Base-by-base conservation (phyloP, 2,888 invertebrate species). In the Doris montereyensis region DNA sequence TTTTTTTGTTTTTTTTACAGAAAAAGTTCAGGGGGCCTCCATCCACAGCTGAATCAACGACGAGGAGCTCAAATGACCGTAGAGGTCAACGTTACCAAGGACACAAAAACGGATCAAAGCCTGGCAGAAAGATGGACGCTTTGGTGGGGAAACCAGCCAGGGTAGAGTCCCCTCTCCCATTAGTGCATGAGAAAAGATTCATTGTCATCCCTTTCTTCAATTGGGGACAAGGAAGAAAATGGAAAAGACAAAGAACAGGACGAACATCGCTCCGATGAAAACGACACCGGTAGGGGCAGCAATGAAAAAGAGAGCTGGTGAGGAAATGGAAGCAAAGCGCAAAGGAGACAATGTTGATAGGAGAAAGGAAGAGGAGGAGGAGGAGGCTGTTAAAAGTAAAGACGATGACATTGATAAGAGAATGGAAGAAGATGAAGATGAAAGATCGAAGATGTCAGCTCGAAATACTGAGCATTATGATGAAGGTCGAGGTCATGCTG, bases 331-430 rank as follows among this genome's bases (percentile, higher is more conserved):
- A 8, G 30, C 28, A 21, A 30, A 21, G 65, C 10, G 24, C 8
- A 2, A 24, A 30, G 2, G 24, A 21, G 65, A 65, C 26, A 65
- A 30, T 28, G 65, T 28, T 26, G 13, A 30, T 8, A 30, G 13
- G 24, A 21, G 24, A 65, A n/a, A 21, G 65, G n/a, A n/a, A n/a
- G n/a, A n/a, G n/a, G n/a, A n/a, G n/a, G n/a, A n/a, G n/a, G n/a
- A n/a, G n/a, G n/a, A n/a, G n/a, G n/a, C n/a, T n/a, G n/a, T n/a
- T n/a, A n/a, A n/a, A n/a, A n/a, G n/a, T n/a, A n/a, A n/a, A 65
- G 65, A 65, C 26, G n/a, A 76, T 60, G 79, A 57, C 8, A 52
- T 75, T 2, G 74, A 74, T 13, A 74, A n/a, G 41, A 35, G 72
- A n/a, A 72, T 52, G 24, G 34, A 21, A 8, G 74, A 74, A 3